Evolutionary conservation across 2,797 vertebrate genomes (phyloP), one percentile per base, ranked within the genome.

Genomic region (Apogon hyalosoma): DNA sequence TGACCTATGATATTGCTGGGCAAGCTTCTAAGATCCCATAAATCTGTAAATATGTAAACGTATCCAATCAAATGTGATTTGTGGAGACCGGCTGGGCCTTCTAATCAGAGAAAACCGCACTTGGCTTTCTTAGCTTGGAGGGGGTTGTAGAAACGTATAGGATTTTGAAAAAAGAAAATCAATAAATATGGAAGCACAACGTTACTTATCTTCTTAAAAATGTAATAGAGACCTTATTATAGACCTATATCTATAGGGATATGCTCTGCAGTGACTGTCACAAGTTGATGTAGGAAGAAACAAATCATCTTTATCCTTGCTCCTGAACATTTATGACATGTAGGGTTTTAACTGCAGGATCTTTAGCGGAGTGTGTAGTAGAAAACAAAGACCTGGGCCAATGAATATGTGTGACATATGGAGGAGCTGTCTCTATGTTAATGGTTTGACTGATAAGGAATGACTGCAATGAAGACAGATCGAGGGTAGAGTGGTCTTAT

Each of bases 321-420:
- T 24, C 47, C 3, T 14, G 4, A 16, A 43, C 42, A 57, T 42
- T 2, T 24, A 7, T 16, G 11, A 31, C 40, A 10, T 63, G 14
- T 15, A 21, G n/a, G 11, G 28, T 39, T 14, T 38, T 55, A 45
- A 61, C 16, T 41, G 41, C 45, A 49, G 38, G 16, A 13, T 67
- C 48, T 46, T 19, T 14, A 18, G 58, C 24, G 18, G 11, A 46
- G 15, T 39, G 15, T 7, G 18, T 31, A 39, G 11, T 11, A 53
- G 39, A 53, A 19, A 53, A 43, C 3, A 28, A 18, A 56, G 51
- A 58, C 11, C 47, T 2, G 0, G 33, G 6, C 0, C 8, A 36
- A 46, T 42, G 38, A 36, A 47, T 65, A 49, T 1, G 47, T 14
- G 28, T 75, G 60, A 75, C 42, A 39, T 60, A 69, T 58, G n/a